Evolutionary conservation across 2,113 vertebrate genomes (phyloP).

Genomic region (Empidonax alnorum): DNA sequence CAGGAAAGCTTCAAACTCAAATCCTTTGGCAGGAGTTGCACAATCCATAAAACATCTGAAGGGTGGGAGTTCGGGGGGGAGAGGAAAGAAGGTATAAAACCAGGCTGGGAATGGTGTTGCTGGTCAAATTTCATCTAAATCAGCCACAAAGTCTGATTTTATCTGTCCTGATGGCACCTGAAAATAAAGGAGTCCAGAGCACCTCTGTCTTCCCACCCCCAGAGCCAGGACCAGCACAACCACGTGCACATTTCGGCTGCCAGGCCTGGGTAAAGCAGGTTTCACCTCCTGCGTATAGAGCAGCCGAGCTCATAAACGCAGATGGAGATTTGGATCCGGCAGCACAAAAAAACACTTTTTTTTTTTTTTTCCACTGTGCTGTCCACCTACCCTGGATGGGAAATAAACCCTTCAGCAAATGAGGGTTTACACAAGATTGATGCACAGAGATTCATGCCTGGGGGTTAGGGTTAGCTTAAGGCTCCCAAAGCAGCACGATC

Average conservation of each 20-base stretch:
- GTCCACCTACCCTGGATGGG: background rate
- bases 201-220: background rate
- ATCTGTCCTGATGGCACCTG: background rate
- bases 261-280: background rate
- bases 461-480: background rate
- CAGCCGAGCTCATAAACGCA: background rate
- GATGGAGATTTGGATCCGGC: background rate
- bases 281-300: background rate
- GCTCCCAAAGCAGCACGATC: rapidly evolving
- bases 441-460: background rate
- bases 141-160: background rate
- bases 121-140: slow-evolving; percentile 4
- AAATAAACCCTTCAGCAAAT: background rate
- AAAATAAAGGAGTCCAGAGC: background rate
- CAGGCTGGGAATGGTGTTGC: background rate
- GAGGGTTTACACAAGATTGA: background rate
- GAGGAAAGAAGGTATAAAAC: slow-evolving; percentile 1
- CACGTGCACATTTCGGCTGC: background rate
- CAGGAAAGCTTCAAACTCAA: background rate
- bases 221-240: background rate
- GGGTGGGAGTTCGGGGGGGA: background rate
- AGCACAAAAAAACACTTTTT: background rate
- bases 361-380: background rate
- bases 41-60: slow-evolving; percentile 41
- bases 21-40: slow-evolving; percentile 25